Evolutionary conservation across 2,888 invertebrate genomes (phyloP).

Genomic region (Incurvaria masculella): DNA sequence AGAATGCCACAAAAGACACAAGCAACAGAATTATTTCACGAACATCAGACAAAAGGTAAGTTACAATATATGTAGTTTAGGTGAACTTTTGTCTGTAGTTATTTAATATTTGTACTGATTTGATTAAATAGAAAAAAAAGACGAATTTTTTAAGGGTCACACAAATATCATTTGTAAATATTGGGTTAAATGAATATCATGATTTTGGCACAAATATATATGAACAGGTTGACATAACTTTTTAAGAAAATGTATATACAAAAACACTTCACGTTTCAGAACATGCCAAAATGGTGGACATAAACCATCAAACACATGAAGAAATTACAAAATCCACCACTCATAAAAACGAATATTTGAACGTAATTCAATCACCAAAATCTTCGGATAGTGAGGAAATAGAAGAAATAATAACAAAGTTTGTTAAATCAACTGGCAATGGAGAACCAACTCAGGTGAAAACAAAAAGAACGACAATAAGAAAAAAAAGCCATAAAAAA

Average conservation of each 20-base stretch:
- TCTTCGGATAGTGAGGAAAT: constrained; percentile 52
- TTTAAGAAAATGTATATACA: not conserved
- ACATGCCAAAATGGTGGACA: constrained; percentile 6
- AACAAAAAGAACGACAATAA: constrained; percentile 55
- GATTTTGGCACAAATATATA: too few species aligned
- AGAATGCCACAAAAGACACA: constrained; percentile 18
- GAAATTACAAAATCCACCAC: constrained; percentile 3
- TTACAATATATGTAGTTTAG: not conserved
- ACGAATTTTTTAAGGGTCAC: too few species aligned
- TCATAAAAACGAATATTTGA: not conserved
- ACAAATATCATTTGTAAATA: too few species aligned
- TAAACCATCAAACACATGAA: constrained; percentile 1
- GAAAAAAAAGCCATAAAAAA: constrained; percentile 34
- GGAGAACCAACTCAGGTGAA: constrained; percentile 53
- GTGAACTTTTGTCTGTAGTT: too few species aligned
- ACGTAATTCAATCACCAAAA: constrained; percentile 25
- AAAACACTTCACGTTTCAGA: constrained; percentile 1
- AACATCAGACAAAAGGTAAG: not conserved
- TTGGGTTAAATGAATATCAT: too few species aligned
- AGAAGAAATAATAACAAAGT: constrained; percentile 60
- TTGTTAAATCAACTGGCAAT: constrained; percentile 46
- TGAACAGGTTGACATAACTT: too few species aligned
- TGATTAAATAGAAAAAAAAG: too few species aligned
- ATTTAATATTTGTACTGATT: too few species aligned
- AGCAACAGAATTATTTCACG: constrained; percentile 18